Base-by-base conservation (phyloP, 2,888 invertebrate genomes). In the Orthosia incerta region DNA sequence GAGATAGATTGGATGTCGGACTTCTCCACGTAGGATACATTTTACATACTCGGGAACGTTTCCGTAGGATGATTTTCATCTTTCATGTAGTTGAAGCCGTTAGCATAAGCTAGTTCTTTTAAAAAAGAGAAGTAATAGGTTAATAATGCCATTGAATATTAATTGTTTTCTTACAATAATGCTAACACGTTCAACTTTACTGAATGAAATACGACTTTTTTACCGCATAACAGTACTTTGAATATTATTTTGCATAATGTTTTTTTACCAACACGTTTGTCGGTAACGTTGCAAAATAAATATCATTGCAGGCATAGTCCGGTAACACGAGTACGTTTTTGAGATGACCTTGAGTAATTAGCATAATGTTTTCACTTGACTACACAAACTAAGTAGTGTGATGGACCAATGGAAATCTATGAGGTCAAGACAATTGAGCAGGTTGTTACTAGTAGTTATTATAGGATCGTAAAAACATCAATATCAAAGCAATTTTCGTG, bases 281-380 rank as follows among this genome's bases (percentile, higher is more conserved):
- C 20, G 46, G 20, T 56, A 26, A 31, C 0, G 11, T 76, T 61
- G 50, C 13, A 23, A 61, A 75, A 61, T 56, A 55, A 13, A 45
- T 51, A 76, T 45, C 20, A 56, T 69, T 68, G 50, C 50, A 60
- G 20, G 48, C 50, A 51, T 60, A 57, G 9, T 51, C n/a, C 53
- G 71, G 60, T 71, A 57, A 23, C 4, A n/a, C 3, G 11, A 45
- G 15, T 50, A 76, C 31, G 23, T 57, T 76, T 74, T 51, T 61
- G 9, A 46, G 57, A 39, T 84, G 57, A 79, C 74, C 75, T 79
- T 84, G 65, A 61, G 12, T 70, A 50, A 56, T 62, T 78, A 64
- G 57, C 64, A 64, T 62, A 70, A 64, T 62, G 65, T 73, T 80
- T 71, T 73, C 74, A 72, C 81, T 81, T 73, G 67, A 65, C 60